phyloP scores from a whole-genome alignment of 2,797 vertebrate species.

The Acipenser oxyrinchus region DNA sequence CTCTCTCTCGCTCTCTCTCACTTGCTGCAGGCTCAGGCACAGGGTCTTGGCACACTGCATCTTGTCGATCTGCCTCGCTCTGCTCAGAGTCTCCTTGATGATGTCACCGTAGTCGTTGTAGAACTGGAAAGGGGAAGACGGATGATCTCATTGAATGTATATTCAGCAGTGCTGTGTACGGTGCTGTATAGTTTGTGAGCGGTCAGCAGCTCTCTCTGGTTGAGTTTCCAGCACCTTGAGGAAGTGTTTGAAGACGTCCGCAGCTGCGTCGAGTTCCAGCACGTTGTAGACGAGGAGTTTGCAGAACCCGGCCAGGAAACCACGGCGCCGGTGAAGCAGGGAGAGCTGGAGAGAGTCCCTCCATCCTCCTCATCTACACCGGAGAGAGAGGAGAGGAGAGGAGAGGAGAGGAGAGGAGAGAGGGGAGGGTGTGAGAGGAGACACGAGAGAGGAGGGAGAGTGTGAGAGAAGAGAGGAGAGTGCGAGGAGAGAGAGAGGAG shows the following conservation, averaged over 20 bases:
- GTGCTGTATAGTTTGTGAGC: too few species aligned
- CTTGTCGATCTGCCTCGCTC: conserved; percentile 60
- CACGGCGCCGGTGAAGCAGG: conserved; percentile 61
- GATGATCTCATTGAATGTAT: too few species aligned
- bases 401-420: neutral
- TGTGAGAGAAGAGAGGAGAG: neutral
- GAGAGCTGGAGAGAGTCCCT: conserved; percentile 26
- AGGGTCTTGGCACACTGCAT: conserved; percentile 66
- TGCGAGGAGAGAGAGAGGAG: too few species aligned
- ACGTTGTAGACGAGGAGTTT: conserved; percentile 73
- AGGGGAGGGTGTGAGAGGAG: neutral
- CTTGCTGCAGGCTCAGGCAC: conserved; percentile 81
- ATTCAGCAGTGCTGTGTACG: too few species aligned
- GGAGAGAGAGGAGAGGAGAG: neutral
- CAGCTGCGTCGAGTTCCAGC: conserved; percentile 67
- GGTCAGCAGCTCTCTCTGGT: neutral
- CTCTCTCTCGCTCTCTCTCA: conserved; percentile 30
- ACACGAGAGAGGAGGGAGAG: neutral
- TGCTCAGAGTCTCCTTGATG: conserved; percentile 77
- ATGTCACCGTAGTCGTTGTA: conserved; percentile 82
- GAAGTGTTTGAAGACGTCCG: conserved; percentile 77
- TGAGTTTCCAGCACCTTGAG: conserved; percentile 55
- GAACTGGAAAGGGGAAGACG: conserved; percentile 50
- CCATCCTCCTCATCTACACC: conserved; percentile 35
- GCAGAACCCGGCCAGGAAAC: conserved; percentile 74